Conservation (phyloP, 1,140 invertebrate species). For the Magallana gigas region DNA sequence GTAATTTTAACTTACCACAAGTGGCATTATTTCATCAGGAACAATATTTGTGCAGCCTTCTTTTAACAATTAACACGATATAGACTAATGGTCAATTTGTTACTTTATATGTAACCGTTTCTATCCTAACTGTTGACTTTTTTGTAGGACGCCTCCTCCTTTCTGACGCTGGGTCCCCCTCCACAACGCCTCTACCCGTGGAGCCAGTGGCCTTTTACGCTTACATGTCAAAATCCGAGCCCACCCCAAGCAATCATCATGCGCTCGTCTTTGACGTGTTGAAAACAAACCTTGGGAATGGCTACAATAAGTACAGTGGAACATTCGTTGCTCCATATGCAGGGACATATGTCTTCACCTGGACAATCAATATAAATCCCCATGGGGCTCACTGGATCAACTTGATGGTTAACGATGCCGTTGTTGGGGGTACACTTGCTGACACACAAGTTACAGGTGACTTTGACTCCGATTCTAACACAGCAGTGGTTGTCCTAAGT, state of each 20-base stretch:
- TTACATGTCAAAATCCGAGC: conserved; percentile 17
- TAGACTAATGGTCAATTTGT: too few relatives aligned
- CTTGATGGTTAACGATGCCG: conserved; percentile 1
- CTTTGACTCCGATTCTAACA: background rate
- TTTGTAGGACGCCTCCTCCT: background rate
- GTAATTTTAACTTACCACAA: too few relatives aligned
- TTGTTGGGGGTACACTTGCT: background rate
- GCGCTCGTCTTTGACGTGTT: background rate
- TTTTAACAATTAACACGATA: too few relatives aligned
- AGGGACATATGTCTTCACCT: conserved; percentile 30
- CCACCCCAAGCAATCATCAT: background rate
- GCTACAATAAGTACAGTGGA: conserved; percentile 22
- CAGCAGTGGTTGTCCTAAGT: background rate
- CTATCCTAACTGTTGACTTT: background rate
- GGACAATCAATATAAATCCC: background rate
- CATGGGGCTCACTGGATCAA: background rate
- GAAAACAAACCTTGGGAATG: conserved; percentile 30
- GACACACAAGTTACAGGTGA: conserved; percentile 1
- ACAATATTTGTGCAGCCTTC: too few relatives aligned
- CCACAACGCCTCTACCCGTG: background rate
- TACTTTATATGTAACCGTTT: too few relatives aligned
- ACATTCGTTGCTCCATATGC: background rate
- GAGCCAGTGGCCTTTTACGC: conserved; percentile 28
- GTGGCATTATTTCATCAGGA: too few relatives aligned
- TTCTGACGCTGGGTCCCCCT: background rate